Conservation (phyloP, 2,797 vertebrate species). For the Gymnopithys bicolor region DNA sequence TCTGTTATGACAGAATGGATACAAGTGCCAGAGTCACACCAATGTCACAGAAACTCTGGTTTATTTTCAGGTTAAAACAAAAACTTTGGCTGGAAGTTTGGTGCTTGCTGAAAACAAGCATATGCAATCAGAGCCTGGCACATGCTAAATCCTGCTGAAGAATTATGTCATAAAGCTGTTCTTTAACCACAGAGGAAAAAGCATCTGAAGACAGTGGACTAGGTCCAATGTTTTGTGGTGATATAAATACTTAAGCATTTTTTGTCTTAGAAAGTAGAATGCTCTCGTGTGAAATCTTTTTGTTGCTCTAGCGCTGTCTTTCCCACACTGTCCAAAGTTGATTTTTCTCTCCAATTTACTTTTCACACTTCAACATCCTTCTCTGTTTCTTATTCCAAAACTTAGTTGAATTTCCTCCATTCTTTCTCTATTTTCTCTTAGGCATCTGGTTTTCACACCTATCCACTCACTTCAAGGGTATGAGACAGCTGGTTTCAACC, state of each 20-base stretch:
- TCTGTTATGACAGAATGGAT: background rate
- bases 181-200: background rate
- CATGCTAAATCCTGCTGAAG: background rate
- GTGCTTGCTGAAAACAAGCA: background rate
- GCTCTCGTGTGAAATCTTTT: background rate
- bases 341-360: background rate
- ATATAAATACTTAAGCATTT: background rate
- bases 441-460: background rate
- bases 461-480: background rate
- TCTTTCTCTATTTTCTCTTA: background rate
- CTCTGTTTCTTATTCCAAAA: background rate
- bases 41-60: background rate
- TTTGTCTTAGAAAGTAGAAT: background rate
- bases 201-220: background rate
- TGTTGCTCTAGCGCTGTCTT: background rate
- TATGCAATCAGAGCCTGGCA: background rate
- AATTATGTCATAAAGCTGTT: background rate
- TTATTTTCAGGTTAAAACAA: constrained; percentile 38
- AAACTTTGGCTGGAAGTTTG: constrained; percentile 10
- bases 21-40: background rate
- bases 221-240: background rate
- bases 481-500: background rate
- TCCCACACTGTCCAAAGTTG: background rate
- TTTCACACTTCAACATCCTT: background rate
- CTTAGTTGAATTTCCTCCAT: background rate